Evolutionary conservation across 2,797 vertebrate species (phyloP).

Genomic region (Furcifer pardalis): DNA sequence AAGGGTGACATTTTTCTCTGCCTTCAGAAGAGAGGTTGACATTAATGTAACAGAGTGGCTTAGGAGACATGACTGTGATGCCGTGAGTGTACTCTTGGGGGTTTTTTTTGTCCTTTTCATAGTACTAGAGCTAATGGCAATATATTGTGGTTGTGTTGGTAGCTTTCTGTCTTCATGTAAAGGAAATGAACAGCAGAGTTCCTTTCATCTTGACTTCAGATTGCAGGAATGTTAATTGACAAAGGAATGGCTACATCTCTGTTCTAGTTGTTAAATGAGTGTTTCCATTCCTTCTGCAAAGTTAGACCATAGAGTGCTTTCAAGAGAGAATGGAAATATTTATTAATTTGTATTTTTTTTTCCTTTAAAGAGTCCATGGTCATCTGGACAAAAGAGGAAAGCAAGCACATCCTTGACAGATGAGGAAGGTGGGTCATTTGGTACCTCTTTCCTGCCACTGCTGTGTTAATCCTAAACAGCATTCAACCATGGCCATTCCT

Average conservation of each 20-base stretch:
- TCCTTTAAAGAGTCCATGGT: conserved; percentile 69
- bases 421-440: conserved; percentile 73
- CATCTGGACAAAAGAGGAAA: conserved; percentile 85
- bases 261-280: neutral
- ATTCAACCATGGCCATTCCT: neutral
- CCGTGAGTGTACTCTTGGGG: too few species aligned
- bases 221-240: neutral
- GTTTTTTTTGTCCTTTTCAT: too few species aligned
- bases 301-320: neutral
- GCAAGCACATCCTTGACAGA: conserved; percentile 78
- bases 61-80: too few species aligned
- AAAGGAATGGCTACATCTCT: neutral
- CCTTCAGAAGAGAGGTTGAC: too few species aligned
- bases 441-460: neutral
- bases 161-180: neutral
- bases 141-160: too few species aligned
- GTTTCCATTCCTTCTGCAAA: neutral
- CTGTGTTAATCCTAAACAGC: neutral
- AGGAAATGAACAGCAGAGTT: neutral
- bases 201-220: neutral
- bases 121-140: too few species aligned
- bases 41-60: too few species aligned
- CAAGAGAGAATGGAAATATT: conserved; percentile 18
- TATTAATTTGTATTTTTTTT: conserved; percentile 36
- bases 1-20: too few species aligned